phyloP scores from a whole-genome alignment of 1,140 invertebrate species.

The Ostrea edulis region DNA sequence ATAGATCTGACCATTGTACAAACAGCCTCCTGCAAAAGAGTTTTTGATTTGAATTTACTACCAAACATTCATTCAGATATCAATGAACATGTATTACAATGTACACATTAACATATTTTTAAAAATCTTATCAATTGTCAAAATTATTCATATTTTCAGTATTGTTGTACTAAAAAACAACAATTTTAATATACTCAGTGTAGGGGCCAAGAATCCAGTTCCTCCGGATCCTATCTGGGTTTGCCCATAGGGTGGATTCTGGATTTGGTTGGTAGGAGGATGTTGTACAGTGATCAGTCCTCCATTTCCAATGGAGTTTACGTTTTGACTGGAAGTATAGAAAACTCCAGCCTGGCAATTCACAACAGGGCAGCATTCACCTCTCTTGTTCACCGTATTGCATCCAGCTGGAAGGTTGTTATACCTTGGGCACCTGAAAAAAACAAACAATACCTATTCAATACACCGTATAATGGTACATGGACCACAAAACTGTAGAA shows the following conservation, averaged over 20 bases:
- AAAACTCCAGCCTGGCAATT: slow-evolving; percentile 57
- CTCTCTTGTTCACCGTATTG: slow-evolving; percentile 40
- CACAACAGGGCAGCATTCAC: slow-evolving; percentile 59
- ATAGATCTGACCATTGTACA: slow-evolving; percentile 60
- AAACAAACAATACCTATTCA: not conserved
- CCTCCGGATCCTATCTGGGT: slow-evolving; percentile 44
- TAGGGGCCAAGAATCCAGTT: slow-evolving; percentile 54
- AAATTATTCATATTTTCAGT: no score
- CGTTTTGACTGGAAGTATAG: slow-evolving; percentile 59
- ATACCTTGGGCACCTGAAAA: slow-evolving; percentile 63
- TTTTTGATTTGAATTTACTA: not conserved
- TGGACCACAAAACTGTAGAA: no score
- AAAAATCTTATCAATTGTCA: no score
- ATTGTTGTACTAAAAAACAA: no score
- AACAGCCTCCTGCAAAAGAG: slow-evolving; percentile 57
- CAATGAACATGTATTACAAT: no score
- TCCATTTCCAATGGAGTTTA: slow-evolving; percentile 49
- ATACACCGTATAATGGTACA: no score
- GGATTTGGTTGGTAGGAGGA: slow-evolving; percentile 15
- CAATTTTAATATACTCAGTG: slow-evolving; percentile 55
- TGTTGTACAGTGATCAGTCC: slow-evolving; percentile 31
- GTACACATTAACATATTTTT: no score
- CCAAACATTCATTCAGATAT: not conserved
- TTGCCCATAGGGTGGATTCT: slow-evolving; percentile 38
- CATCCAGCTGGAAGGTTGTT: slow-evolving; percentile 62